A percentile compares a stretch with the other conserved stretches of the same genome.
These are phyloP conservation scores for Caenorhabditis inopinata DNA, from an alignment of 1,140 invertebrate genomes.

Conservation along the genomic window DNA sequence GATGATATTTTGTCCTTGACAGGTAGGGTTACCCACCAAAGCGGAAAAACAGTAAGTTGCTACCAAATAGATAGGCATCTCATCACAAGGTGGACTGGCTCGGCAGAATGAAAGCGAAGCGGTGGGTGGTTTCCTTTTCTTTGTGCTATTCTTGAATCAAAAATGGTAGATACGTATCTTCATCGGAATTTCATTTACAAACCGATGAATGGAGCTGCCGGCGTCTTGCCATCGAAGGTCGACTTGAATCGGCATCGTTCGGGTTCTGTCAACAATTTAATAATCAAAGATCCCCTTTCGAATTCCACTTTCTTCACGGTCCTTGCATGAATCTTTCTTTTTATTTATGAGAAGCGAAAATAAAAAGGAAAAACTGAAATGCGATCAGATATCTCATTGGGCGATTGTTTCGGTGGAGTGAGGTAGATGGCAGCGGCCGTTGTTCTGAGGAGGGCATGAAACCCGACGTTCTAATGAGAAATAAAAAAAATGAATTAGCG, in stretches of 20 bases:
- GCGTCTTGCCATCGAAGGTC: conserved; percentile 15
- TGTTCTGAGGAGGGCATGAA: not conserved
- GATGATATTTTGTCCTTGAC: no score
- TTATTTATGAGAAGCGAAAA: not conserved
- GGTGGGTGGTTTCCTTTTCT: not conserved
- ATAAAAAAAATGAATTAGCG: conserved; percentile 7
- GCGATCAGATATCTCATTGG: conserved; percentile 16
- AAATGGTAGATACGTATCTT: not conserved
- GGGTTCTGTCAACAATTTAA: no score
- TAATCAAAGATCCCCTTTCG: not conserved
- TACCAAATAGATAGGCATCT: no score
- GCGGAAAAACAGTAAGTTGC: no score
- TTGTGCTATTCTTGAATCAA: not conserved
- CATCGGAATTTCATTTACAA: conserved; percentile 16
- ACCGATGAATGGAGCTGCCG: not conserved
- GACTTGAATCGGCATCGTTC: no score
- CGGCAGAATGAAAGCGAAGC: not conserved
- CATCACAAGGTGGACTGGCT: no score
- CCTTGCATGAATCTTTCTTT: no score
- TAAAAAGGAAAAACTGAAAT: conserved; percentile 21
- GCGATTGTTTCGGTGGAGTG: conserved; percentile 1
- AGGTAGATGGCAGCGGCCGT: not conserved
- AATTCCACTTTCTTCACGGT: no score
- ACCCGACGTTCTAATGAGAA: no score
- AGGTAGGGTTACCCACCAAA: no score